Conservation (phyloP, 2,797 vertebrate genomes). For the Simalia tracyae region DNA sequence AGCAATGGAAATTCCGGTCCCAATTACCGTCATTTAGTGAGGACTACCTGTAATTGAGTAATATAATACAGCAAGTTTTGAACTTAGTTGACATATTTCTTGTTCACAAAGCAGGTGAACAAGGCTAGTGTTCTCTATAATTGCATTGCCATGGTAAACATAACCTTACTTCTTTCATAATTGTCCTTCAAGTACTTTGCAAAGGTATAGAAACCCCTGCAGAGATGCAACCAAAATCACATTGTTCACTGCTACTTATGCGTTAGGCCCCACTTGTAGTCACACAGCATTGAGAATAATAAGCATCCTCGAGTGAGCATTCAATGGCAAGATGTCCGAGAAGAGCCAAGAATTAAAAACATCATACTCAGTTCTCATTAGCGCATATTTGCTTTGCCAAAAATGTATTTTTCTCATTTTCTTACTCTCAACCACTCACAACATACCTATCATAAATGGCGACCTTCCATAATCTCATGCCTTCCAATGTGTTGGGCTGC, state of each 20-base stretch:
- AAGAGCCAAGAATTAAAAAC: neutral
- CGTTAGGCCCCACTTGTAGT: neutral
- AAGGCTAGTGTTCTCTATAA: neutral
- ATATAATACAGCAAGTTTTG: no score
- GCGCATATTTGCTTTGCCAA: no score
- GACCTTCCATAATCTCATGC: no score
- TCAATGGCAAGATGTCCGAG: neutral
- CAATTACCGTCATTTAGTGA: no score
- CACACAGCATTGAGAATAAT: neutral
- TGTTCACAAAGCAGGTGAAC: neutral
- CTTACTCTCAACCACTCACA: no score
- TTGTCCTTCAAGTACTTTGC: neutral
- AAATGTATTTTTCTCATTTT: no score
- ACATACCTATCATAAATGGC: no score
- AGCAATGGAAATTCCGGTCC: no score
- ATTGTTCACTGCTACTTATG: neutral
- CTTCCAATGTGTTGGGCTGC: no score
- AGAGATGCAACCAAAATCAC: neutral
- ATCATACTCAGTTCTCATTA: neutral
- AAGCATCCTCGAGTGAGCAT: neutral
- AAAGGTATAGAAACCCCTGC: neutral
- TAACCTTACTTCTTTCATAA: neutral
- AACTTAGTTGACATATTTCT: no score
- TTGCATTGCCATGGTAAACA: neutral
- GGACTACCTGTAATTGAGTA: no score